phyloP scores from a whole-genome alignment of 2,797 vertebrate species.

The Corythornis leucogaster region DNA sequence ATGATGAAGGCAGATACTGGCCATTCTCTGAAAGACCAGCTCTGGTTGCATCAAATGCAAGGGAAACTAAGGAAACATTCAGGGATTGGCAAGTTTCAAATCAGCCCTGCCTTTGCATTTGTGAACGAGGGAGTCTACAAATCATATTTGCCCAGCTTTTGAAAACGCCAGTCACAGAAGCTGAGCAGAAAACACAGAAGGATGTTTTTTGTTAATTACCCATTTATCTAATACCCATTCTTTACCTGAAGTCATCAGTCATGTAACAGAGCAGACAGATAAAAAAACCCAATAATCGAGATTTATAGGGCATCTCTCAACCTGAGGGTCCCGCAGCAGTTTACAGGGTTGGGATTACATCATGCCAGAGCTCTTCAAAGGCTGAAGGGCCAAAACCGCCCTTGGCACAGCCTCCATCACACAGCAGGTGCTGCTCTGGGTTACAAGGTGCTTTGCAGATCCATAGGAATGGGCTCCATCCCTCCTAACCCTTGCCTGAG shows the following conservation, averaged over 20 bases:
- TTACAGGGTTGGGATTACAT: slow-evolving; percentile 32
- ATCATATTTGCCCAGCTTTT: slow-evolving; percentile 20
- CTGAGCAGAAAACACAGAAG: slow-evolving; percentile 65
- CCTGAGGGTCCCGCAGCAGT: neutral
- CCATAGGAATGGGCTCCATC: neutral
- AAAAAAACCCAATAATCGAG: slow-evolving; percentile 1
- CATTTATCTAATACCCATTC: slow-evolving; percentile 35
- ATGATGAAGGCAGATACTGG: slow-evolving; percentile 33
- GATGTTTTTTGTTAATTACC: slow-evolving; percentile 67
- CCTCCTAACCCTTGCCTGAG: accelerated
- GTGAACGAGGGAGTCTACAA: slow-evolving; percentile 29
- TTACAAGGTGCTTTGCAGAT: neutral
- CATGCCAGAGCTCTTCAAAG: slow-evolving; percentile 49
- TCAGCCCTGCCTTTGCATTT: neutral
- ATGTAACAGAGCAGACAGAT: slow-evolving; percentile 39
- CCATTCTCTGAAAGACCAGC: neutral
- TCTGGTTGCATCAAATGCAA: neutral
- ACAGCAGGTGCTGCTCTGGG: neutral
- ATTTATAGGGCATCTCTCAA: slow-evolving; percentile 57
- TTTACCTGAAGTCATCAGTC: slow-evolving; percentile 64
- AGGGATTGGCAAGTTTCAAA: slow-evolving; percentile 14
- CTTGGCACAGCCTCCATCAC: neutral
- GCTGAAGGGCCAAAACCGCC: neutral
- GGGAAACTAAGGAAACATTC: neutral
- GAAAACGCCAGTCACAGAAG: slow-evolving; percentile 39